These are phyloP conservation scores for Microcaecilia unicolor DNA, from an alignment of 2,797 vertebrate species.

Conservation along the genomic window DNA sequence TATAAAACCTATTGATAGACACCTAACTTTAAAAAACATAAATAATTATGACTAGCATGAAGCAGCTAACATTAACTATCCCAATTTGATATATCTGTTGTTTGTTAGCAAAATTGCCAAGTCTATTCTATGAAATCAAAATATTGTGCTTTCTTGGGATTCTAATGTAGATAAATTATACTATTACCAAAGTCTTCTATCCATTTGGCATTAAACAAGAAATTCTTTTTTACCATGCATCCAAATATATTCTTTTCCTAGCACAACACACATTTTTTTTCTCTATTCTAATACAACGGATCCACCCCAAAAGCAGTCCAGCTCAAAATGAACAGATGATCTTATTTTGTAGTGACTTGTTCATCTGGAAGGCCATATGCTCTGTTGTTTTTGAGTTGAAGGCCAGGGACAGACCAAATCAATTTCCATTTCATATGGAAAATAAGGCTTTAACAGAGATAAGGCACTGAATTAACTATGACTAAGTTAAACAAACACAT, in stretches of 20 bases:
- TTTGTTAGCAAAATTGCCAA: constrained; percentile 12
- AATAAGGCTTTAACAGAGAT: constrained; percentile 5
- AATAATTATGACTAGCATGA: constrained; percentile 16
- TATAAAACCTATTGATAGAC: too few relatives aligned
- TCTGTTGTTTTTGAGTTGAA: constrained; percentile 2
- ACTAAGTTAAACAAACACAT: constrained; percentile 14
- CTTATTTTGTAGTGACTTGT: constrained; percentile 28
- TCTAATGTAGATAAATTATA: constrained; percentile 7
- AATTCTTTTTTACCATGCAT: constrained; percentile 2
- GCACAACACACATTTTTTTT: constrained; percentile 19
- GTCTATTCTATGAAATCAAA: constrained; percentile 5
- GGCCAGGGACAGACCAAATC: constrained; percentile 19
- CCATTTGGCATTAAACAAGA: constrained; percentile 13
- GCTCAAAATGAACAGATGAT: constrained; percentile 8
- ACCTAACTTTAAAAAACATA: too few relatives aligned
- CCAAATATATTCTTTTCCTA: constrained; percentile 26
- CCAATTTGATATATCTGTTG: constrained; percentile 15
- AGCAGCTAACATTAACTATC: constrained; percentile 11
- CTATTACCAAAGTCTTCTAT: constrained; percentile 11
- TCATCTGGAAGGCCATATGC: constrained; percentile 26
- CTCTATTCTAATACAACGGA: constrained; percentile 13
- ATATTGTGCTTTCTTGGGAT: constrained; percentile 5
- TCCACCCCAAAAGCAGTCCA: constrained; percentile 29
- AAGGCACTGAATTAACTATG: constrained; percentile 9
- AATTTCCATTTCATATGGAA: constrained; percentile 29